Evolutionary conservation across 2,113 vertebrate species (phyloP).

Genomic region (Daubentonia madagascariensis): DNA sequence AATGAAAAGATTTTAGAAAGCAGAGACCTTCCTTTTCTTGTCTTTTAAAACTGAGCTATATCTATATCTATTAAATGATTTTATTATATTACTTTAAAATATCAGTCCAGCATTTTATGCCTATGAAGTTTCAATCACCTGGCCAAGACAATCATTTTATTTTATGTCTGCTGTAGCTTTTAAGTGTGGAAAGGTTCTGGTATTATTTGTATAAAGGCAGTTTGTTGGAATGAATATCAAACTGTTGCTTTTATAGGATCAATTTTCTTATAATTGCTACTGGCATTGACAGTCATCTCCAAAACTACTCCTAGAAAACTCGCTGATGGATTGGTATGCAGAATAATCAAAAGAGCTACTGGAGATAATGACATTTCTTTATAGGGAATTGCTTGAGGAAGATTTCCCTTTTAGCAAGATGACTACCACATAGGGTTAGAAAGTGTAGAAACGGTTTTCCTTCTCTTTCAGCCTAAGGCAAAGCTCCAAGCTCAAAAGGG

Average conservation of each 20-base stretch:
- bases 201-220: background rate
- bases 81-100: background rate
- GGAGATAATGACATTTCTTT: conserved; percentile 46
- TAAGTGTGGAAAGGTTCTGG: background rate
- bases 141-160: background rate
- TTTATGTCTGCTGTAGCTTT: background rate
- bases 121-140: background rate
- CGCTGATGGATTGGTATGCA: conserved; percentile 41
- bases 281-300: background rate
- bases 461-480: conserved; percentile 30
- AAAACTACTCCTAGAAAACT: background rate
- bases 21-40: too few relatives aligned
- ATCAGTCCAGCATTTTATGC: background rate
- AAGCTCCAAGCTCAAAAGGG: background rate
- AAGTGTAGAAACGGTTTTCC: conserved; percentile 13
- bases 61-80: background rate
- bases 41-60: background rate
- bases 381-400: conserved; percentile 3
- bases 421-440: background rate
- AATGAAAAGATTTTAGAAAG: background rate
- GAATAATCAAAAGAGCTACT: conserved; percentile 51
- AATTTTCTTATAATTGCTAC: conserved; percentile 43
- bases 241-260: conserved; percentile 8
- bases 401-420: conserved; percentile 37
- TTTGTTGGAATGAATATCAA: background rate